Conservation (phyloP, 2,113 vertebrate genomes). For the Tragelaphus buxtoni region DNA sequence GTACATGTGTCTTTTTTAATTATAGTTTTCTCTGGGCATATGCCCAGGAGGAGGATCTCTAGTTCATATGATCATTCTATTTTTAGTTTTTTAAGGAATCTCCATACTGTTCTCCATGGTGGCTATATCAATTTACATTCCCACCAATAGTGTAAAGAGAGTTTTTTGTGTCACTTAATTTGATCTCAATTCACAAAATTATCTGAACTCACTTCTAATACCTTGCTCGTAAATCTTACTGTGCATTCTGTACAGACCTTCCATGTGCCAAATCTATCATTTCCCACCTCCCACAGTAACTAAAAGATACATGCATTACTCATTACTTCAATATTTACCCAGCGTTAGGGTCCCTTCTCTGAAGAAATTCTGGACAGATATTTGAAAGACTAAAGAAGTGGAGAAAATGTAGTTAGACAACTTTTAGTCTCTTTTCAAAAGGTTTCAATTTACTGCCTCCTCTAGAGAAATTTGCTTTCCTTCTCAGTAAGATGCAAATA, state of each 20-base stretch:
- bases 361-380: constrained; percentile 70
- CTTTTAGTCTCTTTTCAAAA: constrained; percentile 49
- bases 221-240: constrained; percentile 47
- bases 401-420: constrained; percentile 69
- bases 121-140: background rate
- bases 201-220: constrained; percentile 55
- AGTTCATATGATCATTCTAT: background rate
- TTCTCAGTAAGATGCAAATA: constrained; percentile 60
- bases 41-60: background rate
- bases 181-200: constrained; percentile 45
- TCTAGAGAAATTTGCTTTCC: constrained; percentile 67
- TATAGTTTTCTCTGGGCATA: background rate
- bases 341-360: background rate
- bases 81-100: background rate
- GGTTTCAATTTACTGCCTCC: constrained; percentile 49
- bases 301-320: constrained; percentile 69
- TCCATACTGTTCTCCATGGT: background rate
- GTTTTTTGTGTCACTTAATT: constrained; percentile 28
- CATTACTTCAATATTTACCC: constrained; percentile 66
- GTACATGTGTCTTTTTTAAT: background rate
- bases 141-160: background rate
- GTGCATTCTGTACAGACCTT: constrained; percentile 56
- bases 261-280: constrained; percentile 51
- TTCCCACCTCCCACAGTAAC: constrained; percentile 24
- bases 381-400: constrained; percentile 63